phyloP scores from a whole-genome alignment of 2,888 invertebrate species.

The Reticulitermes lucifugus region DNA sequence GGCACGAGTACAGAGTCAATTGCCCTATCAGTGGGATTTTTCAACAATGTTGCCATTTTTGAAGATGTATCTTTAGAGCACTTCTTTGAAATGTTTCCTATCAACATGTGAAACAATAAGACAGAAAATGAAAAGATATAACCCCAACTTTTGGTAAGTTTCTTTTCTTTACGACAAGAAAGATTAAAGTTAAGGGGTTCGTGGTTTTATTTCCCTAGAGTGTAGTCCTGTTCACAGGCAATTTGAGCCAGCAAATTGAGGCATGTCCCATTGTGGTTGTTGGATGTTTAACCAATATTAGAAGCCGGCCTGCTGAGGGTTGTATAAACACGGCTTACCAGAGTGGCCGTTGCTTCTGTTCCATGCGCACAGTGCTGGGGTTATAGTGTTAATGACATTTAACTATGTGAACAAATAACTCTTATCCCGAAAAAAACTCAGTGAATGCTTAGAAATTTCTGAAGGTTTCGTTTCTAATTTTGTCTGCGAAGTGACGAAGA shows the following conservation, averaged over 20 bases:
- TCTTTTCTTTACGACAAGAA: conserved; percentile 10
- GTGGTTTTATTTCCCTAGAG: conserved; percentile 53
- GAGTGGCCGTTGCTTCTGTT: too few relatives aligned
- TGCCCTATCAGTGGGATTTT: too few relatives aligned
- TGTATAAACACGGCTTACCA: neutral
- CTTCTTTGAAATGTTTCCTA: neutral
- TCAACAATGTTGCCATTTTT: too few relatives aligned
- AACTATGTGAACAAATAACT: too few relatives aligned
- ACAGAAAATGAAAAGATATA: neutral
- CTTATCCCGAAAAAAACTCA: too few relatives aligned
- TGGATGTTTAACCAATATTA: conserved; percentile 52
- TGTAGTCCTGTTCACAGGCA: conserved; percentile 53
- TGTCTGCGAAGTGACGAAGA: too few relatives aligned
- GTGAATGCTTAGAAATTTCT: too few relatives aligned
- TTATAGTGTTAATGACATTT: too few relatives aligned
- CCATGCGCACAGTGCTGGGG: too few relatives aligned
- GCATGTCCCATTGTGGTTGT: conserved; percentile 52
- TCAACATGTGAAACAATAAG: neutral
- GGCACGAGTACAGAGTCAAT: too few relatives aligned
- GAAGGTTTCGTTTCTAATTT: too few relatives aligned
- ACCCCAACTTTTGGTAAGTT: neutral
- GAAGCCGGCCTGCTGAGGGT: conserved; percentile 2
- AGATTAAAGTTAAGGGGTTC: conserved; percentile 18
- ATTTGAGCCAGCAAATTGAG: conserved; percentile 54
- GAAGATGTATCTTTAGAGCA: neutral